phyloP scores from a whole-genome alignment of 2,113 vertebrate genomes.

The Ictidomys tridecemlineatus region DNA sequence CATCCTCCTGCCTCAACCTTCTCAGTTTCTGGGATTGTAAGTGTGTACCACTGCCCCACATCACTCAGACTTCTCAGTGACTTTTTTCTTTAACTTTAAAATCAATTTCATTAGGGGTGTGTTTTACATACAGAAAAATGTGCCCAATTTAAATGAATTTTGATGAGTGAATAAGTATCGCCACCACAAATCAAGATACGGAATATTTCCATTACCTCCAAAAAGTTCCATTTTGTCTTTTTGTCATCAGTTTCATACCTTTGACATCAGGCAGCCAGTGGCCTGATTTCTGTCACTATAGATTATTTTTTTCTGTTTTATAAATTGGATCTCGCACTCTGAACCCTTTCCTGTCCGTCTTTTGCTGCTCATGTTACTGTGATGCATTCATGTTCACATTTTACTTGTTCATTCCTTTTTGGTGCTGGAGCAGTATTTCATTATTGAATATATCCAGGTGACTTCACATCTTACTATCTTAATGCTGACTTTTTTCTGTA shows the following conservation, averaged over 20 bases:
- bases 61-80: neutral
- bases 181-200: neutral
- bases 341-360: neutral
- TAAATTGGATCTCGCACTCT: neutral
- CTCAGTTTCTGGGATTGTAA: too few species aligned
- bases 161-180: neutral
- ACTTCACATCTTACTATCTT: neutral
- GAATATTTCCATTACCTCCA: neutral
- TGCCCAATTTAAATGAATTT: neutral
- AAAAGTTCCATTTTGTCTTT: neutral
- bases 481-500: neutral
- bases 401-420: neutral
- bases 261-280: neutral
- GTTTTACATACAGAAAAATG: neutral
- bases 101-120: neutral
- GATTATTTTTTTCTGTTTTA: neutral
- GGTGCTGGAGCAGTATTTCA: neutral
- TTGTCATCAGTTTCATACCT: neutral
- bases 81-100: constrained; percentile 22
- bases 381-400: neutral
- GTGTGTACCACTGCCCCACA: too few species aligned
- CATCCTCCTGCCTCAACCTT: too few species aligned
- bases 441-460: neutral
- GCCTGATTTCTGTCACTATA: neutral
- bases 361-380: neutral